Evolutionary conservation across 2,797 vertebrate species (phyloP), one percentile per base, ranked within the genome.

Genomic region (Pangasius larnaudii): DNA sequence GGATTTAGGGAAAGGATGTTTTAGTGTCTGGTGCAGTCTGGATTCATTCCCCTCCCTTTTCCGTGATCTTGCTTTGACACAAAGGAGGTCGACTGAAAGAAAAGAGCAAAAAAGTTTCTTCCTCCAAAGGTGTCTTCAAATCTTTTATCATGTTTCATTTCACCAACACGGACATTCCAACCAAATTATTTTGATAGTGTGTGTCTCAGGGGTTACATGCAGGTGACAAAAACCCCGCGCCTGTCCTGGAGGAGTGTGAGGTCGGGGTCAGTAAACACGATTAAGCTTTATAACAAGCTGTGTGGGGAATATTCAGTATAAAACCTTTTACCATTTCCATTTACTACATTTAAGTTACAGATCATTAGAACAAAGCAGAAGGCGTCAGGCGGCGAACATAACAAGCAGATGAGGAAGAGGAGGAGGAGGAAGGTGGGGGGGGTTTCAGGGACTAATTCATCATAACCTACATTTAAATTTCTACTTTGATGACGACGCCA

Each of bases 391-490:
- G 49, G 71, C 27, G 58, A 90, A 81, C 86, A 87, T 84, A 49
- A 61, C 69, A 61, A 84, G 58, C 30, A 61, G 13, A 61, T n/a
- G 46, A 0, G 30, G 69, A 89, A 8, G 42, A 51, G 18, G 86
- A 56, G 11, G 51, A 0, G 27, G 71, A 89, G 93, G 84, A 93
- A 93, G 94, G 94, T 92, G 33, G 33, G 92, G 33, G 92, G 94
- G 93, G 92, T 72, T 89, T 74, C 74, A 3, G 30, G n/a, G 36
- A 86, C 85, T 59, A 89, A 85, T 89, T 93, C 91, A 93, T 78
- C 89, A 90, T 93, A 90, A 93, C 93, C 94, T 93, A 95, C 93
- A 92, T 92, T 93, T 94, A 92, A 94, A 94, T 94, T 94, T 67
- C 92, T 91, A 58, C 94, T 91, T 89, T 86, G 91, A 84, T 95